Percentiles rank a stretch among this genome's conserved stretches.
Conservation (phyloP, 2,797 vertebrate genomes). For the Falco rusticolus region DNA sequence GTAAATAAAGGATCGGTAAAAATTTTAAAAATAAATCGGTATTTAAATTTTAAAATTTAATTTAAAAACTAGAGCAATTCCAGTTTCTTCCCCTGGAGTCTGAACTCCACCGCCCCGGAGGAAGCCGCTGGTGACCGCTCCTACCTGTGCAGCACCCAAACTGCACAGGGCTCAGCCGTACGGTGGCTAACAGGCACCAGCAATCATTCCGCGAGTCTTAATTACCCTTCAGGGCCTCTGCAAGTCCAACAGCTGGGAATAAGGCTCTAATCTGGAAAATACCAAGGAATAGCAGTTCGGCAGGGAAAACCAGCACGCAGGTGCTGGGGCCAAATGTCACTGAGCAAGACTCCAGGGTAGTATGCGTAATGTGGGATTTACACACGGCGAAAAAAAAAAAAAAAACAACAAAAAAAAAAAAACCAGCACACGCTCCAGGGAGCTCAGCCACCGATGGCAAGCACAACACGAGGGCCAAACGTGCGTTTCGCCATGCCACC, state of each 20-base stretch:
- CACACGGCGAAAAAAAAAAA: no score
- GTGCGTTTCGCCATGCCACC: accelerated
- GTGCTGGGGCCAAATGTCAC: not conserved
- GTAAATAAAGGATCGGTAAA: not conserved
- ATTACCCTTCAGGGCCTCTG: not conserved
- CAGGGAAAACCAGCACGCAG: not conserved
- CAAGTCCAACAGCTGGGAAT: constrained; percentile 17
- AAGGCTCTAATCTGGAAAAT: not conserved
- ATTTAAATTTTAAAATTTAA: no score
- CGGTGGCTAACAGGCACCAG: not conserved
- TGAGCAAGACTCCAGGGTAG: not conserved
- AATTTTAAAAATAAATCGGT: no score
- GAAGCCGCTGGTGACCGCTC: no score
- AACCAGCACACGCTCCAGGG: not conserved
- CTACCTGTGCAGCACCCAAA: no score
- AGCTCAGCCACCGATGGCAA: not conserved
- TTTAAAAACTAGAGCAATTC: not conserved
- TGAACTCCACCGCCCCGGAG: no score
- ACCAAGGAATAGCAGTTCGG: not conserved
- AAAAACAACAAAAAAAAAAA: not conserved
- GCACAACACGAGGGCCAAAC: accelerated
- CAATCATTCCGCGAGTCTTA: not conserved
- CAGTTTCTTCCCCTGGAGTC: no score
- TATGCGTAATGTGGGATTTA: not conserved
- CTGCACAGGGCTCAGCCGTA: not conserved